Conservation (phyloP, 2,888 invertebrate genomes). For the Epirrhoe alternata region DNA sequence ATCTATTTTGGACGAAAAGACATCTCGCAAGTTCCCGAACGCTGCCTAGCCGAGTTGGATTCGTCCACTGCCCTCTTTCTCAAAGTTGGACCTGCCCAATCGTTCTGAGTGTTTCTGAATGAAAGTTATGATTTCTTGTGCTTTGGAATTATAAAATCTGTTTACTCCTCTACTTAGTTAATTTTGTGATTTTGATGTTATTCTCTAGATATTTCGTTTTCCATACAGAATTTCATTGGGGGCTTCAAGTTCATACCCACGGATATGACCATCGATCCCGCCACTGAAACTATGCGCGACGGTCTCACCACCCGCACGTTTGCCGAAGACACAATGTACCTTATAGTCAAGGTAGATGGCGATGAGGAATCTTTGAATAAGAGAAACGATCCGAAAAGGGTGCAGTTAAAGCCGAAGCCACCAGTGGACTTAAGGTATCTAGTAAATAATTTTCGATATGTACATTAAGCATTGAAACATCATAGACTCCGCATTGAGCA, state of each 20-base stretch:
- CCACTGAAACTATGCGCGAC: conserved; percentile 50
- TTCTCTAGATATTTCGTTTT: neutral
- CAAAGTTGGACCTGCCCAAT: too few relatives aligned
- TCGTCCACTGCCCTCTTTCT: too few relatives aligned
- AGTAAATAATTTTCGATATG: neutral
- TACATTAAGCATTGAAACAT: too few relatives aligned
- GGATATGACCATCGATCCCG: conserved; percentile 40
- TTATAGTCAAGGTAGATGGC: conserved; percentile 71
- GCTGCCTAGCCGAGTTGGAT: too few relatives aligned
- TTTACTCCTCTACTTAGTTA: too few relatives aligned
- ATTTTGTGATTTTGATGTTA: too few relatives aligned
- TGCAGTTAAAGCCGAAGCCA: conserved; percentile 57
- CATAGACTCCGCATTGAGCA: too few relatives aligned
- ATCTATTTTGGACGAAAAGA: too few relatives aligned
- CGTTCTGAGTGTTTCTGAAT: too few relatives aligned
- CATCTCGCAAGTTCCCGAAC: too few relatives aligned
- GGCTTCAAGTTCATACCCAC: conserved; percentile 70
- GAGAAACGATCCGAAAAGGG: conserved; percentile 48
- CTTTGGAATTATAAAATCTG: too few relatives aligned
- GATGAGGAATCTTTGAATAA: conserved; percentile 44
- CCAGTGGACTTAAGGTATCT: conserved; percentile 70
- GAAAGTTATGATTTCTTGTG: too few relatives aligned
- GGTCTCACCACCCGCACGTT: conserved; percentile 63
- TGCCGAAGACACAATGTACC: conserved; percentile 66
- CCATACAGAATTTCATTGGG: conserved; percentile 57